Conservation (phyloP, 1,140 invertebrate genomes). For the Drusus annulatus region DNA sequence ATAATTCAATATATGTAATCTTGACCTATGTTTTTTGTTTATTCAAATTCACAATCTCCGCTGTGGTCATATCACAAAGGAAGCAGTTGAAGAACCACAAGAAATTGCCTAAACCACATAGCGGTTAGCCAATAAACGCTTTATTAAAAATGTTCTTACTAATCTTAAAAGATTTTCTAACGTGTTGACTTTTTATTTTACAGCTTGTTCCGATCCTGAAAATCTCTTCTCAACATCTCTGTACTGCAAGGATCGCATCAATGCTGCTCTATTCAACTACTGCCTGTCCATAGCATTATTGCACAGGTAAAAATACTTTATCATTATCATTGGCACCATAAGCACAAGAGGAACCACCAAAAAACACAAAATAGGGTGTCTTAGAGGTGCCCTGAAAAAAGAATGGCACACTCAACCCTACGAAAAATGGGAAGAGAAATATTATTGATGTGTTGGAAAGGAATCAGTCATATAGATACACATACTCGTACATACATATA, state of each 20-base stretch:
- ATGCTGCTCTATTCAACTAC: conserved; percentile 85
- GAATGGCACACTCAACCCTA: no score
- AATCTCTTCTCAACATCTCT: conserved; percentile 80
- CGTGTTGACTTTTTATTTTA: neutral
- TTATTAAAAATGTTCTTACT: neutral
- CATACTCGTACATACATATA: no score
- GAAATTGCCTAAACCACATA: neutral
- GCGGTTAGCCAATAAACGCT: neutral
- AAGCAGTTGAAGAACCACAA: conserved; percentile 1
- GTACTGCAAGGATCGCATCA: conserved; percentile 81
- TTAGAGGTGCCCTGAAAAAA: no score
- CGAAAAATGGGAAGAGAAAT: no score
- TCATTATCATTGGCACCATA: no score
- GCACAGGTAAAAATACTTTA: conserved; percentile 71
- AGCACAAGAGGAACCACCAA: no score
- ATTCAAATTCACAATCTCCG: no score
- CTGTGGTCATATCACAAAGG: neutral
- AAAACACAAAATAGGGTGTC: no score
- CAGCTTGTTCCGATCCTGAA: conserved; percentile 78
- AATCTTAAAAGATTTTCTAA: neutral
- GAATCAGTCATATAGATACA: no score
- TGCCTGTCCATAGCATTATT: conserved; percentile 81
- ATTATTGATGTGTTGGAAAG: no score
- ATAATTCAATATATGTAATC: neutral
- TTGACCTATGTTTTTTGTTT: neutral